Evolutionary conservation across 2,888 invertebrate species (phyloP).

Genomic region (Spodoptera exigua): DNA sequence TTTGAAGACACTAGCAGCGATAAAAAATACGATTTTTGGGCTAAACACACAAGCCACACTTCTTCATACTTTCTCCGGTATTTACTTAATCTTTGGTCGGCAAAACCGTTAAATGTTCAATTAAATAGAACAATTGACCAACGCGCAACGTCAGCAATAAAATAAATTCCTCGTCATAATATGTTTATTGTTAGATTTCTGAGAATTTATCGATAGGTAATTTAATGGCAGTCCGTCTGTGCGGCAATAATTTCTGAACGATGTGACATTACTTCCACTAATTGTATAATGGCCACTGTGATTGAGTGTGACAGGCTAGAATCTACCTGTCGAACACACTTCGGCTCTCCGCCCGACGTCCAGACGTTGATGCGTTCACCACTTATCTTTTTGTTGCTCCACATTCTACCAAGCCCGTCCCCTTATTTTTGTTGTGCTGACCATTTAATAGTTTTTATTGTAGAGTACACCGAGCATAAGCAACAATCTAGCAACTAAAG

Average conservation of each 20-base stretch:
- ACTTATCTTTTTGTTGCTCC: slow-evolving; percentile 52
- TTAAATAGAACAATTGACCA: slow-evolving; percentile 19
- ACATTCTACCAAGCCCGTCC: slow-evolving; percentile 59
- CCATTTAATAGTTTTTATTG: slow-evolving; percentile 62
- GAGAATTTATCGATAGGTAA: slow-evolving; percentile 48
- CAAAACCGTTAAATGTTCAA: slow-evolving; percentile 8
- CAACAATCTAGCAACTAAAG: slow-evolving; percentile 66
- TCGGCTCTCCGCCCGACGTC: slow-evolving; percentile 39
- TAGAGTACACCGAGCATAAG: slow-evolving; percentile 43
- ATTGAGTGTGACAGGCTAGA: slow-evolving; percentile 63
- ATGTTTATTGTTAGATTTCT: slow-evolving; percentile 34
- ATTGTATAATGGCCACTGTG: slow-evolving; percentile 71
- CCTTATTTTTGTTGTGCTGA: slow-evolving; percentile 56
- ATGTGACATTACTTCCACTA: slow-evolving; percentile 69
- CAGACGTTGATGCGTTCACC: slow-evolving; percentile 28
- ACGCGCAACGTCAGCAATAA: slow-evolving; percentile 4
- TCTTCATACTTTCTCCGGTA: too few species aligned
- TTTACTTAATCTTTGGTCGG: slow-evolving; percentile 3
- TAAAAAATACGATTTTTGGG: too few species aligned
- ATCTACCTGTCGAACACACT: slow-evolving; percentile 45
- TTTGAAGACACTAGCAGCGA: too few species aligned
- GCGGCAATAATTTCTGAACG: slow-evolving; percentile 61
- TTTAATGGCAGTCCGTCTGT: slow-evolving; percentile 55
- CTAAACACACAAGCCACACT: too few species aligned
- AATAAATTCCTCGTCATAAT: slow-evolving; percentile 21